Conservation (phyloP, 2,797 vertebrate genomes). For the Novumbra hubbsi region DNA sequence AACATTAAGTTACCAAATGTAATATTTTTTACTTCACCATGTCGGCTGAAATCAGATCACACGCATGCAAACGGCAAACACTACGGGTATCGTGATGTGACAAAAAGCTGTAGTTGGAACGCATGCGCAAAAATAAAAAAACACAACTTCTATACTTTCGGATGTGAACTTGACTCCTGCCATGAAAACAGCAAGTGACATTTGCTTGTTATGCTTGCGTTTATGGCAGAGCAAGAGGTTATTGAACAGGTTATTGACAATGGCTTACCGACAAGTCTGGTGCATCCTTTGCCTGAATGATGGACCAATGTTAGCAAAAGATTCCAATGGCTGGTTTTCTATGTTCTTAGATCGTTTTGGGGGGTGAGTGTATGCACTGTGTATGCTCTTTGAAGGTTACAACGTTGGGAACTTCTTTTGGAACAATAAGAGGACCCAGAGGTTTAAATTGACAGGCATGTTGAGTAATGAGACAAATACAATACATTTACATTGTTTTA, state of each 20-base stretch:
- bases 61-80: neutral
- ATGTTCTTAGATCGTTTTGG: too few relatives aligned
- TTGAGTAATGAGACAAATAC: too few relatives aligned
- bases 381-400: too few relatives aligned
- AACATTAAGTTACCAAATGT: neutral
- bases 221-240: neutral
- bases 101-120: neutral
- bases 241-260: neutral
- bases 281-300: too few relatives aligned
- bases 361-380: too few relatives aligned
- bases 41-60: neutral
- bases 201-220: neutral
- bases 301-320: too few relatives aligned
- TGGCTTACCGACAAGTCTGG: neutral
- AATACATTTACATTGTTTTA: too few relatives aligned
- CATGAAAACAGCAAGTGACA: neutral
- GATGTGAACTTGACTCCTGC: slow-evolving; percentile 2
- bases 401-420: too few relatives aligned
- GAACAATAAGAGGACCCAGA: too few relatives aligned
- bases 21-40: neutral
- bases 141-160: neutral
- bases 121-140: neutral
- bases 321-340: too few relatives aligned
- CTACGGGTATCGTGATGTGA: neutral
- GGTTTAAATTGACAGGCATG: too few relatives aligned